Percentiles rank a stretch among this genome's conserved stretches.
Evolutionary conservation across 2,888 invertebrate genomes (phyloP).

Genomic region (Phengaris arion): DNA sequence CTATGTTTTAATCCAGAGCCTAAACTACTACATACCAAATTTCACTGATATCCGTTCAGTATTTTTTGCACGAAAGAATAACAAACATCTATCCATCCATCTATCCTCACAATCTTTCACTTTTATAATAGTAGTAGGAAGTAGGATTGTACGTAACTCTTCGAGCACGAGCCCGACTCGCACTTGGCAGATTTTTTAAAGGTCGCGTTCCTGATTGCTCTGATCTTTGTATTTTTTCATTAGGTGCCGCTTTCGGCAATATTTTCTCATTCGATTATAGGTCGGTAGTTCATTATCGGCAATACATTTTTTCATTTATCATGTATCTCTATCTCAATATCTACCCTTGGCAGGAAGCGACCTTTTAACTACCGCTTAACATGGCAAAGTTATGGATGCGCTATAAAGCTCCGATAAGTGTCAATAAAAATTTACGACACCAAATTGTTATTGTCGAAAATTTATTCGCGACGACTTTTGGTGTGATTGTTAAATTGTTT

Average conservation of each 20-base stretch:
- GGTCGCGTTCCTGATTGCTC: not conserved
- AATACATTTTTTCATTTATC: slow-evolving; percentile 22
- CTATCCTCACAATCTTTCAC: no score
- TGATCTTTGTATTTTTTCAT: slow-evolving; percentile 17
- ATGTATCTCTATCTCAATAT: slow-evolving; percentile 1
- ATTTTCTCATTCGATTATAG: not conserved
- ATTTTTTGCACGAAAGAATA: no score
- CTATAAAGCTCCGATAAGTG: slow-evolving; percentile 1
- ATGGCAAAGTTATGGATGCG: not conserved
- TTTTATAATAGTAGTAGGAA: no score
- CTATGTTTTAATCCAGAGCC: no score
- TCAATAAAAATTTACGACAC: slow-evolving; percentile 19
- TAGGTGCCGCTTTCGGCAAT: slow-evolving; percentile 3
- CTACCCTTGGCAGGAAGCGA: slow-evolving; percentile 11
- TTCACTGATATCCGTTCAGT: no score
- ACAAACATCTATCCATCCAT: no score
- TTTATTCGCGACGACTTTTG: slow-evolving; percentile 5
- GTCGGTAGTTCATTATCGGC: not conserved
- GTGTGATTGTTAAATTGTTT: not conserved
- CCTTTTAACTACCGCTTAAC: slow-evolving; percentile 14
- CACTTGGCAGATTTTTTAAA: not conserved
- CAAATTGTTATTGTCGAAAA: slow-evolving; percentile 22
- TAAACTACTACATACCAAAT: no score
- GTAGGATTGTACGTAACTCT: no score
- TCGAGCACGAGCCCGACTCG: no score